Evolutionary conservation across 2,113 vertebrate genomes (phyloP).

Genomic region (Dasyurus viverrinus): DNA sequence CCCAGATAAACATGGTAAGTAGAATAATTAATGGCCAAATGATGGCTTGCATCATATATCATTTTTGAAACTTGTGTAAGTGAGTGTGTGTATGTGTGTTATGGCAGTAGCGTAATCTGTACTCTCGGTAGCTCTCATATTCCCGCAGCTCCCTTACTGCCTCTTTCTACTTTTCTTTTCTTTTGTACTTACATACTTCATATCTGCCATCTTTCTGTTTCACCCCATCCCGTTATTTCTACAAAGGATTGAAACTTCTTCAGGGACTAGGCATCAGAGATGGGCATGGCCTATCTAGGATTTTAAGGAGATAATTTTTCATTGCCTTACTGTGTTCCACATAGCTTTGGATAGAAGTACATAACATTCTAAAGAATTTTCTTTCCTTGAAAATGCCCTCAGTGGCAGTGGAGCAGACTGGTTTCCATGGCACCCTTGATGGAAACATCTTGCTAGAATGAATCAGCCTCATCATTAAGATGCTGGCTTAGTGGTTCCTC

Average conservation of each 20-base stretch:
- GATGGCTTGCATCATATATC: neutral
- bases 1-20: neutral
- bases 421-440: conserved; percentile 28
- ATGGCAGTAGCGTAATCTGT: neutral
- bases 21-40: neutral
- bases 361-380: conserved; percentile 13
- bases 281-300: neutral
- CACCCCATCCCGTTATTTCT: neutral
- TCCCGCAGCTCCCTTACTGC: neutral
- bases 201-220: neutral
- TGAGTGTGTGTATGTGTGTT: neutral
- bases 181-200: conserved; percentile 4
- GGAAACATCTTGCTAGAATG: neutral
- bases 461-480: conserved; percentile 31
- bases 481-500: conserved; percentile 33
- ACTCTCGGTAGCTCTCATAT: neutral
- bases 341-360: neutral
- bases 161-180: neutral
- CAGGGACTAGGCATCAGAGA: neutral
- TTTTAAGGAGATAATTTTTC: conserved; percentile 6
- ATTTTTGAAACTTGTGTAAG: neutral
- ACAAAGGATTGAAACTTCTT: neutral
- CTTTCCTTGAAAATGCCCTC: conserved; percentile 23
- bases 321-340: conserved; percentile 7
- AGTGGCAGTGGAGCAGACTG: conserved; percentile 1